Evolutionary conservation across 2,888 invertebrate genomes (phyloP).

Genomic region (Linyphia triangularis): DNA sequence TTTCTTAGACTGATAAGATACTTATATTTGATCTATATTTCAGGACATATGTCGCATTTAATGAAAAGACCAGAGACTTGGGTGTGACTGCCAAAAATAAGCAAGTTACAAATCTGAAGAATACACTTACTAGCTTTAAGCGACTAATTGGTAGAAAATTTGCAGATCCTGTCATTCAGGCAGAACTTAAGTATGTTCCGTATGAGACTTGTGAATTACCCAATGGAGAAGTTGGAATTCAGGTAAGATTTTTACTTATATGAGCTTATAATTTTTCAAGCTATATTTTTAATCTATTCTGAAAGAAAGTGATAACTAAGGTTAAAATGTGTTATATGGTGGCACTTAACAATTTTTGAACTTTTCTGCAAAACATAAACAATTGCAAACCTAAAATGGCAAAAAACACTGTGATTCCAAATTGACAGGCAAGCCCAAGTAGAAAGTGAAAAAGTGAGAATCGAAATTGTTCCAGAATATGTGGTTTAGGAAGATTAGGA

Average conservation of each 20-base stretch:
- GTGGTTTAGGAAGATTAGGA: too few species aligned
- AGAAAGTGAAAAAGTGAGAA: too few species aligned
- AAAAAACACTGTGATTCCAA: too few species aligned
- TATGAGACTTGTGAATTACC: slow-evolving; percentile 87
- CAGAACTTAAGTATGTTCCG: slow-evolving; percentile 89
- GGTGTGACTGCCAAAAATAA: slow-evolving; percentile 98
- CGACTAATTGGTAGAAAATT: slow-evolving; percentile 93
- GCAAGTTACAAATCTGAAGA: slow-evolving; percentile 97
- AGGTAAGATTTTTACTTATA: slow-evolving; percentile 63
- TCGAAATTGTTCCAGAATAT: too few species aligned
- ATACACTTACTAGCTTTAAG: slow-evolving; percentile 96
- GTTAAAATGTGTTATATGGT: too few species aligned
- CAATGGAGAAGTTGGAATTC: slow-evolving; percentile 88
- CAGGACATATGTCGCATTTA: slow-evolving; percentile 97
- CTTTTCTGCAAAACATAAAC: too few species aligned
- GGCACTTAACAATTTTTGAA: too few species aligned
- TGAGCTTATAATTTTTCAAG: too few species aligned
- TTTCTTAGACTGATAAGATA: background rate
- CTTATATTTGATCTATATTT: slow-evolving; percentile 80
- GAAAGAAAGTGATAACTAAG: too few species aligned
- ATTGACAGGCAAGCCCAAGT: too few species aligned
- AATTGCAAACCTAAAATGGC: too few species aligned
- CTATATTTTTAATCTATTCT: too few species aligned
- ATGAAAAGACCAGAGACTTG: slow-evolving; percentile 92
- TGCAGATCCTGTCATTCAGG: slow-evolving; percentile 85